Percentiles rank a stretch among this genome's conserved stretches.
Conservation (phyloP, 92 coral and sea anemone genomes). For the Montipora capitata region DNA sequence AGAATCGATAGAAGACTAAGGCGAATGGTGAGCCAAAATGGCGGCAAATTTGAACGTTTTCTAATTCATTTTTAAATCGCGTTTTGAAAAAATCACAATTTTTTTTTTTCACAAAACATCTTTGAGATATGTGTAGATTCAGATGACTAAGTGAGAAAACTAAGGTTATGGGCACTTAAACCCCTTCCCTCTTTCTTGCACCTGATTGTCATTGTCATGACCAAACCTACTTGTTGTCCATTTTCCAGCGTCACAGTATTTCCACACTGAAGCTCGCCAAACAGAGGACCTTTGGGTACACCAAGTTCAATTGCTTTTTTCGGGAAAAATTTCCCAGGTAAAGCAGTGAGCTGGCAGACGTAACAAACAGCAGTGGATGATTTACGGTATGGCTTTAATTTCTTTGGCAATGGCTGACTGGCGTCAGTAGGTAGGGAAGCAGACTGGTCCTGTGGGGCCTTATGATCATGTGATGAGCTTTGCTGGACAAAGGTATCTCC, state of each 20-base stretch:
- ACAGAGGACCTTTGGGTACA: slow-evolving; percentile 93
- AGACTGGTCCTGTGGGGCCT: background rate
- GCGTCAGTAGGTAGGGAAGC: background rate
- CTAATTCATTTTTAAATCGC: too few relatives aligned
- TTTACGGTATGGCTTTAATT: background rate
- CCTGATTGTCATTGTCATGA: too few relatives aligned
- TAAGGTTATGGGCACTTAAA: too few relatives aligned
- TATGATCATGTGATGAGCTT: background rate
- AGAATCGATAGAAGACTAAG: too few relatives aligned
- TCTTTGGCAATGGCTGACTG: slow-evolving; percentile 19
- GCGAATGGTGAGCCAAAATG: too few relatives aligned
- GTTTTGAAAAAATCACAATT: too few relatives aligned
- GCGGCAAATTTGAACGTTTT: too few relatives aligned
- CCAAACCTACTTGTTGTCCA: slow-evolving; percentile 85
- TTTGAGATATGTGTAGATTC: too few relatives aligned
- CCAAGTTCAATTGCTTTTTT: slow-evolving; percentile 91
- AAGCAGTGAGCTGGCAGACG: slow-evolving; percentile 81
- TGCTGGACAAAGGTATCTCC: background rate
- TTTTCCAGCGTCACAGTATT: slow-evolving; percentile 72
- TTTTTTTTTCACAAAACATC: too few relatives aligned
- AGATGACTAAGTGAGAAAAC: too few relatives aligned
- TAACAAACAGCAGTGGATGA: slow-evolving; percentile 71
- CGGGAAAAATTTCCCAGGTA: slow-evolving; percentile 92
- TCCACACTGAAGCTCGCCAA: slow-evolving; percentile 85
- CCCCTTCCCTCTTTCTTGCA: too few relatives aligned